A percentile compares a stretch with the other conserved stretches of the same genome.
Conservation (phyloP, 2,888 invertebrate species). For the Philereme vetulata region DNA sequence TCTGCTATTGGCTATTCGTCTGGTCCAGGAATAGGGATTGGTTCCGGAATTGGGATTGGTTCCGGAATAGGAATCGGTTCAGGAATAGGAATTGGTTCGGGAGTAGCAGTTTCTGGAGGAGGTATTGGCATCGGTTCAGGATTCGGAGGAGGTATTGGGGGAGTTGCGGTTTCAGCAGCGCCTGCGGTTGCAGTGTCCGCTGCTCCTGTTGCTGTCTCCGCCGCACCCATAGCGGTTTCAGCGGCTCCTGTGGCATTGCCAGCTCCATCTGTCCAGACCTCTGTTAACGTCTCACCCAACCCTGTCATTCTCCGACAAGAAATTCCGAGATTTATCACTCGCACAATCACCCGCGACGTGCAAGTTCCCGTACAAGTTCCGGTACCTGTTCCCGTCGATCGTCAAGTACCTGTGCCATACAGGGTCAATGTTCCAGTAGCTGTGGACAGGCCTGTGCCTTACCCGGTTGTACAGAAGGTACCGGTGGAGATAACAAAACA, state of each 20-base stretch:
- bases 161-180: constrained; percentile 25
- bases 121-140: constrained; percentile 10
- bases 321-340: constrained; percentile 72
- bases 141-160: constrained; percentile 6
- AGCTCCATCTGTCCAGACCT: constrained; percentile 62
- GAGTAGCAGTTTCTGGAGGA: constrained; percentile 12
- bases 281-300: constrained; percentile 70
- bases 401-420: constrained; percentile 77
- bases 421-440: constrained; percentile 80
- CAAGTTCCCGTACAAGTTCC: constrained; percentile 78
- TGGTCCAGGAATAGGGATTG: constrained; percentile 20
- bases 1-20: constrained; percentile 19
- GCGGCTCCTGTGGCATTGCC: constrained; percentile 43
- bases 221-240: constrained; percentile 38
- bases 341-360: constrained; percentile 73
- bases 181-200: constrained; percentile 36
- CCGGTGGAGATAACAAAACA: constrained; percentile 79
- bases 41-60: constrained; percentile 13
- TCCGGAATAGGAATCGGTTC: constrained; percentile 5
- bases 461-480: constrained; percentile 79
- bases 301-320: constrained; percentile 76
- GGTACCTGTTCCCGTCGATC: constrained; percentile 76
- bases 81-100: constrained; percentile 9
- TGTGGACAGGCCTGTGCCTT: constrained; percentile 79
- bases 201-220: constrained; percentile 33